Evolutionary conservation across 2,888 invertebrate species (phyloP), one percentile per base, ranked within the genome.

Genomic region (Aethes cnicana): DNA sequence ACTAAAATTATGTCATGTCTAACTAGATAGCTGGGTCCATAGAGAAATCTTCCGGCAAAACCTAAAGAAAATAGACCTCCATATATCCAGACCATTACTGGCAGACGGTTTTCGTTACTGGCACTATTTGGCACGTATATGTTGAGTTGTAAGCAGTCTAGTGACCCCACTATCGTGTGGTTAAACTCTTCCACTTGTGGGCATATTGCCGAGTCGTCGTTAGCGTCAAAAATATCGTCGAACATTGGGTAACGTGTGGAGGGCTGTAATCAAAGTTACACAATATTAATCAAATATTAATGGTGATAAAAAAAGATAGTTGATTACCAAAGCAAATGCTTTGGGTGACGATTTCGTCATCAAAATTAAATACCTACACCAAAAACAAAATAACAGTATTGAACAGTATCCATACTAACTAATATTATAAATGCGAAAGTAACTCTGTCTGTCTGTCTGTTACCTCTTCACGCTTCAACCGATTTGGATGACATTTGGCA

Each of bases 121-220:
- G 74, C 74, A 4, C 61, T 56, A 18, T 70, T 66, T 3, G 82
- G 81, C 0, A 74, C 77, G 48, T 72, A 78, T 9, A 82, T 53
- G 50, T 78, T 82, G 16, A 81, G 30, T 28, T 72, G 71, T 0
- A 82, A 69, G 14, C 81, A 80, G 47, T 80, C 78, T 2, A 81
- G 44, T 4, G 66, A 57, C 3, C 78, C 77, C 0, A 57, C 58
- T 8, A 70, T 54, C 1, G 59, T 58, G 0, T 62, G 46, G 16
- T 64, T 55, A 20, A 68, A 68, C 33, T 70, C 66, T 43, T 69
- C 69, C 1, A 64, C 9, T 69, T 82, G 82, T 0, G 81, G 78
- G 53, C 81, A 80, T 33, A 68, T 63, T 6, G 71, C 64, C 2
- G 74, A 68, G 52, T 79, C 81, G 25, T 79, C 71, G 35, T 65